These are phyloP conservation scores for Drosophila monieri DNA, from an alignment of 2,888 invertebrate genomes.

Conservation along the genomic window DNA sequence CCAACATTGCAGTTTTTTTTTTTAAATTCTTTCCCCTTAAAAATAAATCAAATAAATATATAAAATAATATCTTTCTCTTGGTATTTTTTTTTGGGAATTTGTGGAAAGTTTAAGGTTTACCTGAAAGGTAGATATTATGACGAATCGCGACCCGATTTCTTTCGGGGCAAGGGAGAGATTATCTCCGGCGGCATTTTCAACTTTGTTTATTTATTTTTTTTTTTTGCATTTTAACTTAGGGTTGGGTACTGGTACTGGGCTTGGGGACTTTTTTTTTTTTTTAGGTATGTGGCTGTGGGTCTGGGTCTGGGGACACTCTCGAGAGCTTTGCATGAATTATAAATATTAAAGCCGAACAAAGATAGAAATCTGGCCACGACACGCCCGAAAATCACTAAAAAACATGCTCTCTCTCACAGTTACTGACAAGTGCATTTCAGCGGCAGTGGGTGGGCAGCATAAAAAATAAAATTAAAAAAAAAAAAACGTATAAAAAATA, in stretches of 20 bases:
- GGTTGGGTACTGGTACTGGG: conserved; percentile 31
- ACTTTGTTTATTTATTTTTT: conserved; percentile 54
- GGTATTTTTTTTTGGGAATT: not conserved
- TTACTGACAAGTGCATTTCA: conserved; percentile 13
- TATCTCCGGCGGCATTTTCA: conserved; percentile 66
- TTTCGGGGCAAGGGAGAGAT: conserved; percentile 49
- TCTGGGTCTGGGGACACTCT: conserved; percentile 11
- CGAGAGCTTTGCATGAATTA: conserved; percentile 28
- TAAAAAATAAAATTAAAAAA: not conserved
- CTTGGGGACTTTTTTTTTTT: not conserved
- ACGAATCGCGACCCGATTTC: conserved; percentile 37
- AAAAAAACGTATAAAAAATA: not conserved
- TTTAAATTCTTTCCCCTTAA: not conserved
- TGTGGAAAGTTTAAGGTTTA: not conserved
- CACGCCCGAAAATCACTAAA: conserved; percentile 42
- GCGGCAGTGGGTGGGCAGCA: conserved; percentile 58
- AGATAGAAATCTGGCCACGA: conserved; percentile 42
- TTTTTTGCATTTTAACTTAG: conserved; percentile 44
- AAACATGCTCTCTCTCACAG: conserved; percentile 3
- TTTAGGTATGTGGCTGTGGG: conserved; percentile 10
- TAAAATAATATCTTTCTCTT: too few species aligned
- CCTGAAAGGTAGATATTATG: conserved; percentile 23
- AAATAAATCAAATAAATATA: too few species aligned
- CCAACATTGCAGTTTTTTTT: conserved; percentile 6
- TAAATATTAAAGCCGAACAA: conserved; percentile 29